Conservation (phyloP, 2,113 vertebrate genomes). For the Struthio camelus region DNA sequence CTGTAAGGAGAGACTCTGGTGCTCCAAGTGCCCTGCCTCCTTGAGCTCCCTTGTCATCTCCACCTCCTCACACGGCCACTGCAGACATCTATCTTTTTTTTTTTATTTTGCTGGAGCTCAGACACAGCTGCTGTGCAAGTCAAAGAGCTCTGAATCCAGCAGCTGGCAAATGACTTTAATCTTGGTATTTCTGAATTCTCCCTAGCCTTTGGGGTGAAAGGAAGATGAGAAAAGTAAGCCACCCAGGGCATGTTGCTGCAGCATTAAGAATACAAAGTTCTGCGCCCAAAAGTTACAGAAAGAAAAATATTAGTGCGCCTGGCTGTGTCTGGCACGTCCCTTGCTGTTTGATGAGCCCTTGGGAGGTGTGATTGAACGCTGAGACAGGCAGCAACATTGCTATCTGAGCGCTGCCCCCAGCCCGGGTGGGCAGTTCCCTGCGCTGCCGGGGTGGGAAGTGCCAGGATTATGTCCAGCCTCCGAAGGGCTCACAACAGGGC, state of each 20-base stretch:
- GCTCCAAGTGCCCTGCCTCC: neutral
- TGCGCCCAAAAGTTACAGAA: neutral
- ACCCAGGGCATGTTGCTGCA: neutral
- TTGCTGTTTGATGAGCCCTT: neutral
- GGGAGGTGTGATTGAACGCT: fast-evolving
- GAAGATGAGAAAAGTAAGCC: neutral
- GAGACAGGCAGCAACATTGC: neutral
- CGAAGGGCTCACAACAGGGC: neutral
- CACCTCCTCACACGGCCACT: neutral
- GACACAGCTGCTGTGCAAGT: neutral
- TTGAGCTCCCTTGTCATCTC: neutral
- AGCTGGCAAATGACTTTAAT: neutral
- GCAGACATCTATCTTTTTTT: neutral
- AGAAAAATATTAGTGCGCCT: neutral
- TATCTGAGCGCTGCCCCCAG: neutral
- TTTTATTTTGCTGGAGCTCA: neutral
- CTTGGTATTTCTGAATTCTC: neutral
- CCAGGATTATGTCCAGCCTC: no score
- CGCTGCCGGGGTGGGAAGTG: fast-evolving
- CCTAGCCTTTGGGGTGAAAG: neutral
- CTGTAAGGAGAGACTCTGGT: neutral
- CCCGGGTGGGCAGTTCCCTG: neutral
- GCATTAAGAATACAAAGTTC: neutral
- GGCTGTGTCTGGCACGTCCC: fast-evolving
- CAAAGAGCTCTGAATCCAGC: neutral